These are phyloP conservation scores for Dasyurus viverrinus DNA, from an alignment of 2,113 vertebrate species.

Conservation along the genomic window DNA sequence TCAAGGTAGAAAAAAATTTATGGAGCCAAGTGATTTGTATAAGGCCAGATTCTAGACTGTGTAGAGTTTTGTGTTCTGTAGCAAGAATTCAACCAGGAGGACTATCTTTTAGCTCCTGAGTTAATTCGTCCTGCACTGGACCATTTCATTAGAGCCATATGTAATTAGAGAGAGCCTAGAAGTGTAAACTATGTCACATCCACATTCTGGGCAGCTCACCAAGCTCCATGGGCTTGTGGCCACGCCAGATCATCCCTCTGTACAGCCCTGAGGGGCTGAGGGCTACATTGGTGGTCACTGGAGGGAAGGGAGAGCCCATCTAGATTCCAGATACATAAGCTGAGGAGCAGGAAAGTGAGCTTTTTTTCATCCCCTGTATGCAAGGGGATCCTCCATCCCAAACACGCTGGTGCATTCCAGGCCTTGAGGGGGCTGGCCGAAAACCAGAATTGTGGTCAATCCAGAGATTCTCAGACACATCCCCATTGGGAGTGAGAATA, in stretches of 20 bases:
- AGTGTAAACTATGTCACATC: neutral
- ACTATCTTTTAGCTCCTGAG: neutral
- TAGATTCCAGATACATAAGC: neutral
- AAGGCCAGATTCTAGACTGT: neutral
- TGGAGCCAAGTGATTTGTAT: neutral
- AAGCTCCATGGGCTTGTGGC: neutral
- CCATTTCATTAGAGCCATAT: neutral
- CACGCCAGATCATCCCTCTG: neutral
- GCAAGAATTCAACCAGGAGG: neutral
- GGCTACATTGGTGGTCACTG: neutral
- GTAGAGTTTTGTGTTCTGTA: neutral
- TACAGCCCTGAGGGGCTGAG: neutral
- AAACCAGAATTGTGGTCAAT: neutral
- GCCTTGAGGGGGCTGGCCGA: neutral
- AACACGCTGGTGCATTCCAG: neutral
- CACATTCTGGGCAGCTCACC: neutral
- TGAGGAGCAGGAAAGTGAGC: neutral
- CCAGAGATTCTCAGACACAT: neutral
- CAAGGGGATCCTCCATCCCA: neutral
- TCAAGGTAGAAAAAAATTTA: neutral
- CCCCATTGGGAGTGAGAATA: neutral
- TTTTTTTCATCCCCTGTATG: neutral
- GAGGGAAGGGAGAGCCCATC: neutral
- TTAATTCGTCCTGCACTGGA: neutral
- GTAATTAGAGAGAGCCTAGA: neutral